Conservation (phyloP, 2,888 invertebrate species). For the Spicauda simplicius region DNA sequence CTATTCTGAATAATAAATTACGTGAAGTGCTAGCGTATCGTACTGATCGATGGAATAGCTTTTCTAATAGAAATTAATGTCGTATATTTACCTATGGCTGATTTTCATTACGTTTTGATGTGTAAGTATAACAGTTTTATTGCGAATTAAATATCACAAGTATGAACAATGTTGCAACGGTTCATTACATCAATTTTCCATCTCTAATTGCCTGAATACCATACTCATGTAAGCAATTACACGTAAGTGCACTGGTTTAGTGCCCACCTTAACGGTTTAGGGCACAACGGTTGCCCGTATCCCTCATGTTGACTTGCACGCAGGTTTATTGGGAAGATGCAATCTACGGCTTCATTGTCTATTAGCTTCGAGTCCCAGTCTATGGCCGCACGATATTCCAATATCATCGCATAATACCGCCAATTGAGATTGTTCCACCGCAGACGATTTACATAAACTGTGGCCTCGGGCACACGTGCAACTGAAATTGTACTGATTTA, state of each 20-base stretch:
- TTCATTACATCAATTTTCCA: too few relatives aligned
- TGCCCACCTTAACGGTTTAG: neutral
- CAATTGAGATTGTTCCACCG: slow-evolving; percentile 59
- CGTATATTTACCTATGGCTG: too few relatives aligned
- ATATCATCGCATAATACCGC: slow-evolving; percentile 58
- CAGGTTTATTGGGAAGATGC: slow-evolving; percentile 51
- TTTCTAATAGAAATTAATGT: too few relatives aligned
- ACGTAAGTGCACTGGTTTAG: neutral
- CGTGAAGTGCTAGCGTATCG: too few relatives aligned
- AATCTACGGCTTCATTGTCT: slow-evolving; percentile 54
- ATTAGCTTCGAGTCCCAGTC: slow-evolving; percentile 45
- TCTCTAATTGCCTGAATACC: too few relatives aligned
- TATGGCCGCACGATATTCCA: slow-evolving; percentile 52
- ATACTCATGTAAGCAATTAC: neutral
- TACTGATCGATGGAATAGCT: too few relatives aligned
- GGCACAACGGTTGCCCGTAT: slow-evolving; percentile 16
- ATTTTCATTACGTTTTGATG: too few relatives aligned
- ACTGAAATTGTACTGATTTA: slow-evolving; percentile 57
- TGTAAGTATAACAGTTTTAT: too few relatives aligned
- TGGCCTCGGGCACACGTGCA: slow-evolving; percentile 54
- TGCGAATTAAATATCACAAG: too few relatives aligned
- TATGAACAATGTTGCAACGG: too few relatives aligned
- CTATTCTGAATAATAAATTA: too few relatives aligned
- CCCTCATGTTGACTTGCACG: slow-evolving; percentile 30
- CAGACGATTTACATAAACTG: slow-evolving; percentile 66